phyloP scores from a whole-genome alignment of 2,113 vertebrate genomes.

The Cebus imitator region DNA sequence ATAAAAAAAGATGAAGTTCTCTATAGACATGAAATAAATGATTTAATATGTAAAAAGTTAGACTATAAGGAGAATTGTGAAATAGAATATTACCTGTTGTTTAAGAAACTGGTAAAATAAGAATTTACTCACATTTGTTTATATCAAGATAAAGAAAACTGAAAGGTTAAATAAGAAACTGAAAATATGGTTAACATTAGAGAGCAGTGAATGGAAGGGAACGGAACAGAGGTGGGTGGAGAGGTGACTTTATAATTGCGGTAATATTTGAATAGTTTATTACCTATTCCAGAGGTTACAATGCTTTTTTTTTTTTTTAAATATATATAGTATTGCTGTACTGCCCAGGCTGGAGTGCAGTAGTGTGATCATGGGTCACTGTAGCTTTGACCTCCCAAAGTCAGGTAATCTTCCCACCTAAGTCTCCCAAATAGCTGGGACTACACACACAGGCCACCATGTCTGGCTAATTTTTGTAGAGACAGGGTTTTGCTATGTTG shows the following conservation, averaged over 20 bases:
- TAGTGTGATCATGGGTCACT: too few species aligned
- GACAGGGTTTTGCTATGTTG: too few species aligned
- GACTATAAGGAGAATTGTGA: neutral
- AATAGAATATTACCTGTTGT: neutral
- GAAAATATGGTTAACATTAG: neutral
- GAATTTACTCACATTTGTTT: neutral
- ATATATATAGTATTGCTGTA: too few species aligned
- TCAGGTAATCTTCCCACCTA: too few species aligned
- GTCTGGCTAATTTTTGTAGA: too few species aligned
- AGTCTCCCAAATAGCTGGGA: too few species aligned
- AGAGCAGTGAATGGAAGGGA: neutral
- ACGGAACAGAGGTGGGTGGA: neutral
- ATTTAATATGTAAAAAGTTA: neutral
- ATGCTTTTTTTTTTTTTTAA: too few species aligned
- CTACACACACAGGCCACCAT: too few species aligned
- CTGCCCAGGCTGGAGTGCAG: too few species aligned
- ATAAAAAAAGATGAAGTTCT: neutral
- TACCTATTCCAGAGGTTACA: neutral
- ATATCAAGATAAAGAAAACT: neutral
- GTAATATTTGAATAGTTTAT: neutral
- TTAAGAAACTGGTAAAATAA: neutral
- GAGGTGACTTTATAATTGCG: neutral
- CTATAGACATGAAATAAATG: neutral
- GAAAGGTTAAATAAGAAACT: neutral
- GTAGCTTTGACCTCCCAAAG: too few species aligned